Evolutionary conservation across 2,888 invertebrate species (phyloP), one percentile per base, ranked within the genome.

Genomic region (Cantharis flavilabris): DNA sequence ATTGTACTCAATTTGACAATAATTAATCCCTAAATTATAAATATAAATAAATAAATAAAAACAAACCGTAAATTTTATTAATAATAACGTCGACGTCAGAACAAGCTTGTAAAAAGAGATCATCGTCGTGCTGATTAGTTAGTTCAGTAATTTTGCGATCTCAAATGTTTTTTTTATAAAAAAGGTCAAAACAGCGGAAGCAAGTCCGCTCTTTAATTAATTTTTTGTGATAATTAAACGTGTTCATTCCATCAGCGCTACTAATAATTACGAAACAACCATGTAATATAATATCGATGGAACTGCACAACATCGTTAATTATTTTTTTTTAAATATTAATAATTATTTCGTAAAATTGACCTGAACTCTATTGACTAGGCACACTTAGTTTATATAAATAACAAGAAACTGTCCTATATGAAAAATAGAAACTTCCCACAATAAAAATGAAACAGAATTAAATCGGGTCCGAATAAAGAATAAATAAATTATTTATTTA

Each of bases 281-380:
- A 80, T 80, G 80, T 79, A 74, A 71, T 78, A 80, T 79, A 80
- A 80, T 79, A 76, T 79, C 78, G 75, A 79, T 79, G 85, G 85
- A 86, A 86, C 87, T 86, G 86, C 87, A 86, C 86, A 87, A 86
- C 86, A 86, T 85, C 81, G 81, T 82, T 81, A 81, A 85, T 83
- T 85, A 65, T 67, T 67, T 16, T 16, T 67, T 49, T 67, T 67
- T 67, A 16, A 67, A 67, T 85, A 86, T 83, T 85, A 84, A 84
- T 86, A 85, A 83, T 84, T 85, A 86, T 82, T 84, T 85, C 84
- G 83, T 90, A 90, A 90, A 90, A 90, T 91, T 91, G 91, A 91
- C 91, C 89, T 90, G 90, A 90, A 90, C 89, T 90, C 90, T 91
- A 91, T 90, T 91, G 91, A 91, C 91, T 91, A 91, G 91, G 91